Conservation (phyloP, 2,888 invertebrate species). For the Calliphora vomitoria region DNA sequence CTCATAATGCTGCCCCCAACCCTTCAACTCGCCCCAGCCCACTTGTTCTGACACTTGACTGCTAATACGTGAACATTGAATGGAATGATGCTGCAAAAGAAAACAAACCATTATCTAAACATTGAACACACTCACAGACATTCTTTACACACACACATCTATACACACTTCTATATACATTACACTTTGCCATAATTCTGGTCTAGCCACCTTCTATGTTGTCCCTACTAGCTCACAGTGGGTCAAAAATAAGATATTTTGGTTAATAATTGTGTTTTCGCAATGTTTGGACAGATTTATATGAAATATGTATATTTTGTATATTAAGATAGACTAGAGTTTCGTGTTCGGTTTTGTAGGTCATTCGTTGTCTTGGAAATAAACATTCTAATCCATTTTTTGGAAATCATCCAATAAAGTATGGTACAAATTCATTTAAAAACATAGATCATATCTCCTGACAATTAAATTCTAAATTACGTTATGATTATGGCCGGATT, state of each 20-base stretch:
- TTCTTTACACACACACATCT: conserved; percentile 42
- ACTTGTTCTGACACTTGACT: conserved; percentile 49
- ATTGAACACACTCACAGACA: conserved; percentile 58
- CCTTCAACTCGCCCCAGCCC: neutral
- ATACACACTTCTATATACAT: neutral
- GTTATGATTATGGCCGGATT: no score
- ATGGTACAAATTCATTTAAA: no score
- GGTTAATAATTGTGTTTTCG: no score
- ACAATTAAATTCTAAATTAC: no score
- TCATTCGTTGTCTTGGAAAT: no score
- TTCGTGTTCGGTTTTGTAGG: no score
- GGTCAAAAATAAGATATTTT: neutral
- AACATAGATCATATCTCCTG: no score
- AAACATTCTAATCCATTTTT: no score
- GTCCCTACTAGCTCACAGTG: conserved; percentile 22
- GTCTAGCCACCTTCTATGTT: conserved; percentile 62
- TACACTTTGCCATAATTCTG: neutral
- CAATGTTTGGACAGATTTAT: no score
- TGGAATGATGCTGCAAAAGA: conserved; percentile 61
- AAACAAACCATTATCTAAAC: conserved; percentile 31
- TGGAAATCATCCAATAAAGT: no score
- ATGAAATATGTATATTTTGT: no score
- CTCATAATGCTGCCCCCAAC: conserved; percentile 33
- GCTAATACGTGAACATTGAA: conserved; percentile 48
- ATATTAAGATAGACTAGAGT: no score